Conservation (phyloP, 2,888 invertebrate genomes). For the Sicus ferrugineus region DNA sequence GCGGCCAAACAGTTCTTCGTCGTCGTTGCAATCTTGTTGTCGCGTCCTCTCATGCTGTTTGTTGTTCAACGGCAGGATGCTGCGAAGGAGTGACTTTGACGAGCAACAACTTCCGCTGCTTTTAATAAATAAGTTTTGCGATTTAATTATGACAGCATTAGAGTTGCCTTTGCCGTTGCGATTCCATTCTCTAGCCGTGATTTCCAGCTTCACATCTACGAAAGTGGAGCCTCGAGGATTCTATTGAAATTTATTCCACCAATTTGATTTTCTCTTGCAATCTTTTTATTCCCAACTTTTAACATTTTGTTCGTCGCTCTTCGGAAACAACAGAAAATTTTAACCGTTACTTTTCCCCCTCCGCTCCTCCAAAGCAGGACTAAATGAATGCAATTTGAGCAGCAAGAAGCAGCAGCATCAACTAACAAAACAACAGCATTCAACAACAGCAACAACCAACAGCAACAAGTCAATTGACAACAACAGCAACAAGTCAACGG, state of each 20-base stretch:
- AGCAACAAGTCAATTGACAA: conserved; percentile 50
- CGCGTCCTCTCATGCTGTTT: neutral
- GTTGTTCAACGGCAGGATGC: too few species aligned
- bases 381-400: conserved; percentile 54
- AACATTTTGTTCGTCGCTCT: neutral
- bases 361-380: conserved; percentile 54
- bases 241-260: too few species aligned
- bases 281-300: too few species aligned
- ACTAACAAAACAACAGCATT: conserved; percentile 30
- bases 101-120: conserved; percentile 1
- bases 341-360: conserved; percentile 31
- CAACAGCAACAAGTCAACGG: conserved; percentile 46
- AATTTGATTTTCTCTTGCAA: too few species aligned
- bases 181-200: too few species aligned
- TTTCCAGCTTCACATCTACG: too few species aligned
- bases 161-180: too few species aligned
- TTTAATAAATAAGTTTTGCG: neutral
- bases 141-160: neutral
- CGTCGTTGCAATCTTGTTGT: neutral
- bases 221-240: too few species aligned
- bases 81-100: too few species aligned
- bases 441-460: conserved; percentile 38
- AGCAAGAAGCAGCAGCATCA: conserved; percentile 40
- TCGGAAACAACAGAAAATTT: conserved; percentile 27
- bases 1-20: too few species aligned